phyloP scores from a whole-genome alignment of 2,797 vertebrate genomes.

The Sitta carolinensis region DNA sequence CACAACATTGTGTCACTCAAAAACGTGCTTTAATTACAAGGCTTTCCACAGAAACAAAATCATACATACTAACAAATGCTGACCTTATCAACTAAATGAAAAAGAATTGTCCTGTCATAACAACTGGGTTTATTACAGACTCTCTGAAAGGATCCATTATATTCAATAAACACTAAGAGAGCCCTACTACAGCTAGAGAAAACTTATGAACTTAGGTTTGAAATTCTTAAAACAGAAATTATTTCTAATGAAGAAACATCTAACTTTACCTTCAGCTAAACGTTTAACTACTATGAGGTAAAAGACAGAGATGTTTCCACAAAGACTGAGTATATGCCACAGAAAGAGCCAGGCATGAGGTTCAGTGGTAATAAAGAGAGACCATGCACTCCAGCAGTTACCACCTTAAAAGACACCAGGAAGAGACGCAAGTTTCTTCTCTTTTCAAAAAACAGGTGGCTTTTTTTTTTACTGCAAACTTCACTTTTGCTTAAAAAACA shows the following conservation, averaged over 20 bases:
- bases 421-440: neutral
- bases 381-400: neutral
- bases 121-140: neutral
- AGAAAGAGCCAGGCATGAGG: neutral
- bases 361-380: neutral
- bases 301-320: neutral
- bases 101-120: neutral
- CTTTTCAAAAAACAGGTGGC: neutral
- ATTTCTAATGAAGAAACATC: neutral
- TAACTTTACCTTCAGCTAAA: neutral
- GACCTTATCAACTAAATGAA: constrained; percentile 37
- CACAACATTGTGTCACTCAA: neutral
- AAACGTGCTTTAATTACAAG: neutral
- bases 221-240: neutral
- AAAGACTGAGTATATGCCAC: neutral
- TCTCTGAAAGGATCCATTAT: neutral
- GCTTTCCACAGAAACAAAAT: neutral
- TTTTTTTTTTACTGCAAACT: neutral
- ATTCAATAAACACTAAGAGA: neutral
- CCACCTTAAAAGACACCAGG: neutral
- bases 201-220: neutral
- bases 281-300: neutral
- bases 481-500: neutral
- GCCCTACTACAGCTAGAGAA: neutral
- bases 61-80: neutral